Conservation (phyloP, 2,113 vertebrate species). For the Pelobates fuscus region DNA sequence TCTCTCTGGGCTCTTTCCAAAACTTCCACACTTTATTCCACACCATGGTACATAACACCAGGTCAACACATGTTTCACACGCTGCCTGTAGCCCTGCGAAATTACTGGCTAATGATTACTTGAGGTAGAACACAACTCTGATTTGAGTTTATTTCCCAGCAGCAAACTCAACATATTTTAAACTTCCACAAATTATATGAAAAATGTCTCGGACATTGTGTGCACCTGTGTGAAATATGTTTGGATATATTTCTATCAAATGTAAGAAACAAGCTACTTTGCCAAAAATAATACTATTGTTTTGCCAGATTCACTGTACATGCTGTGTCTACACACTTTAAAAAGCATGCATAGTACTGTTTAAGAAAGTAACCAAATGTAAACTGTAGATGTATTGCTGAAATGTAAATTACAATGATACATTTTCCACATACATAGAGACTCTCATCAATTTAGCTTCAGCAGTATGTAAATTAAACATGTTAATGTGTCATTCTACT, state of each 20-base stretch:
- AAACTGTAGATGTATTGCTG: too few relatives aligned
- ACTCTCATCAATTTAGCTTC: too few relatives aligned
- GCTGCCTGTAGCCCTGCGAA: constrained; percentile 40
- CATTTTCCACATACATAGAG: too few relatives aligned
- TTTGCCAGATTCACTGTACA: too few relatives aligned
- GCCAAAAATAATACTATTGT: too few relatives aligned
- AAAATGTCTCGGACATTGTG: neutral
- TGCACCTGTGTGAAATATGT: neutral
- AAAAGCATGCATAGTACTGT: too few relatives aligned
- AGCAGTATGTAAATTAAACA: too few relatives aligned
- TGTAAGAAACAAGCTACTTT: too few relatives aligned
- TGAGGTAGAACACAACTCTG: constrained; percentile 12
- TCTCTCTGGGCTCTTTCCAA: constrained; percentile 39
- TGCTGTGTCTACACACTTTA: too few relatives aligned
- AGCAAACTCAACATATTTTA: constrained; percentile 28
- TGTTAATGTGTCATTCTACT: too few relatives aligned
- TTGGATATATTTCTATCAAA: neutral
- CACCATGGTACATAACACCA: constrained; percentile 35
- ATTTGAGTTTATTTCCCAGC: constrained; percentile 25
- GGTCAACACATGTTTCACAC: constrained; percentile 40
- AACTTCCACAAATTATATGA: constrained; percentile 10
- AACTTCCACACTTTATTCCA: constrained; percentile 21
- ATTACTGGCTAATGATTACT: constrained; percentile 42
- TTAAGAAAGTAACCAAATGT: too few relatives aligned
- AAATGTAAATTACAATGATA: too few relatives aligned